Conservation (phyloP, 2,797 vertebrate genomes). For the Podarcis siculus region DNA sequence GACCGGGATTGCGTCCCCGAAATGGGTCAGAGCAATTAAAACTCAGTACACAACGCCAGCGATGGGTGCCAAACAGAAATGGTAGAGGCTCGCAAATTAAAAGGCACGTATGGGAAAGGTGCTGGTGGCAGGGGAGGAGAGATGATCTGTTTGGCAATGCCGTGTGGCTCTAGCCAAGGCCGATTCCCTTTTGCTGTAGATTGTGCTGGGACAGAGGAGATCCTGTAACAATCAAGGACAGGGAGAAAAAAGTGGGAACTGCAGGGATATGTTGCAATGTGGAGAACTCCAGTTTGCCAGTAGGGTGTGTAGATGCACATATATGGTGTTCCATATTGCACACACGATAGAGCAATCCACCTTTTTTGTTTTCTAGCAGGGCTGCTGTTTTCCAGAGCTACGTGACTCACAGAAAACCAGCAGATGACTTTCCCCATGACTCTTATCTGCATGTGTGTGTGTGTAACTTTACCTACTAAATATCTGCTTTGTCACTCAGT, state of each 20-base stretch:
- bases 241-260: neutral
- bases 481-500: neutral
- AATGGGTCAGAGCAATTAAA: neutral
- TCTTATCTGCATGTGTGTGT: neutral
- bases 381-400: neutral
- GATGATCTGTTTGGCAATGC: neutral
- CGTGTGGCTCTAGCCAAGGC: neutral
- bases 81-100: neutral
- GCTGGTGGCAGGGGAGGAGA: neutral
- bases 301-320: too few species aligned
- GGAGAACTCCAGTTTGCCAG: neutral
- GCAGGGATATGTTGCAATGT: neutral
- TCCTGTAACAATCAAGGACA: neutral
- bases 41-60: neutral
- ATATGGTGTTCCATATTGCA: too few species aligned
- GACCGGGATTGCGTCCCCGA: neutral
- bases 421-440: neutral
- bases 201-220: neutral
- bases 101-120: neutral
- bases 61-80: neutral
- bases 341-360: too few species aligned
- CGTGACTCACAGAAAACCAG: neutral
- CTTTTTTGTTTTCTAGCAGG: too few species aligned
- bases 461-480: neutral
- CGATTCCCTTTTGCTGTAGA: neutral